These are phyloP conservation scores for Apotomis turbidana DNA, from an alignment of 2,888 invertebrate genomes.

Conservation along the genomic window DNA sequence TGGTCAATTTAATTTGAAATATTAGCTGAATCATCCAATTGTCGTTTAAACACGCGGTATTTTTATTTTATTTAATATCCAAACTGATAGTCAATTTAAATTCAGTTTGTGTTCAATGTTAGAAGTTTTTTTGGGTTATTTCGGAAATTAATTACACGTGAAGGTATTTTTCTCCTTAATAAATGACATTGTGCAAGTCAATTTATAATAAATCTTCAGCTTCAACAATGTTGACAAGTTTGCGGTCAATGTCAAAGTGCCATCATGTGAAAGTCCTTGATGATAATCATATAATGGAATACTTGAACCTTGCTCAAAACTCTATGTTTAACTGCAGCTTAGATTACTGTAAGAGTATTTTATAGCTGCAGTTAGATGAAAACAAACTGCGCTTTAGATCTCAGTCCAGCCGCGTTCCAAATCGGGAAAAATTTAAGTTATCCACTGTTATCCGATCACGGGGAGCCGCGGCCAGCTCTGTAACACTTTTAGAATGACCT, in stretches of 20 bases:
- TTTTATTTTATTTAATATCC: too few relatives aligned
- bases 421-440: too few relatives aligned
- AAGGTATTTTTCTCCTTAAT: not conserved
- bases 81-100: too few relatives aligned
- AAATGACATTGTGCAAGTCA: conserved; percentile 4
- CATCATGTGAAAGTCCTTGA: conserved; percentile 27
- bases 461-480: not conserved
- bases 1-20: too few relatives aligned
- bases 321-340: not conserved
- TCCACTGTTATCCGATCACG: not conserved
- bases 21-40: too few relatives aligned
- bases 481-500: conserved; percentile 3
- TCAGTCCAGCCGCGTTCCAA: too few relatives aligned
- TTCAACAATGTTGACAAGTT: conserved; percentile 5
- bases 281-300: conserved; percentile 15
- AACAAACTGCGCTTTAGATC: too few relatives aligned
- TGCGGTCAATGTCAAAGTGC: conserved; percentile 30
- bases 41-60: too few relatives aligned
- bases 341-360: not conserved
- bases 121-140: too few relatives aligned
- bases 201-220: not conserved
- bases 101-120: too few relatives aligned
- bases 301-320: conserved; percentile 2
- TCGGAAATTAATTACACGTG: not conserved
- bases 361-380: too few relatives aligned